These are phyloP conservation scores for Megaleporinus macrocephalus DNA, from an alignment of 2,113 vertebrate species.

Conservation along the genomic window DNA sequence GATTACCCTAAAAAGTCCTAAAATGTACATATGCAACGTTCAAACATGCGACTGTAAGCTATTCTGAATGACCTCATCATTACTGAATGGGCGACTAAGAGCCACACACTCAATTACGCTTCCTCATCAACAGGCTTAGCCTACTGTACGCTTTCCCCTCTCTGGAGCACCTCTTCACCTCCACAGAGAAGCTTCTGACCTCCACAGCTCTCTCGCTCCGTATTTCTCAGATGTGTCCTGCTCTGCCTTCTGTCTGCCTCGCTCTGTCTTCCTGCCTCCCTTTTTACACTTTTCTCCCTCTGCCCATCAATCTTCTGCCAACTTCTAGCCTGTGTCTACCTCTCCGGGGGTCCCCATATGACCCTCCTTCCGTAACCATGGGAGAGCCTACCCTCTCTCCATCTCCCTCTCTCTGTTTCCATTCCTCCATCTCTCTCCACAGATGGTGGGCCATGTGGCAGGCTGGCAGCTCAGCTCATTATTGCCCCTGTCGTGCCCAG, in stretches of 20 bases:
- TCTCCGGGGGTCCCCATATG: neutral
- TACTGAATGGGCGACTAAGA: neutral
- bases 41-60: neutral
- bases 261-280: conserved; percentile 45
- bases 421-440: conserved; percentile 42
- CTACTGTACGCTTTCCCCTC: neutral
- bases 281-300: conserved; percentile 29
- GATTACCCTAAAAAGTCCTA: no score
- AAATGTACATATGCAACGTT: no score
- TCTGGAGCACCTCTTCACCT: neutral
- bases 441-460: conserved; percentile 65
- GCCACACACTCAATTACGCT: neutral
- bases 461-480: conserved; percentile 69
- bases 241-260: conserved; percentile 43
- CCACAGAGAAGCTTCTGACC: neutral
- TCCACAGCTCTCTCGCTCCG: neutral
- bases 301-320: conserved; percentile 23
- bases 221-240: conserved; percentile 2
- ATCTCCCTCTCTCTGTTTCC: conserved; percentile 26
- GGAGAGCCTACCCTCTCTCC: conserved; percentile 54
- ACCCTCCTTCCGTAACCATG: conserved; percentile 50
- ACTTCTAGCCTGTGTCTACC: conserved; percentile 26
- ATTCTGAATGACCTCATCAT: neutral
- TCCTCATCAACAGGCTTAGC: neutral
- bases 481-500: conserved; percentile 65